These are phyloP conservation scores for Brachystomella parvula DNA, from an alignment of 1,140 invertebrate species.

Conservation along the genomic window DNA sequence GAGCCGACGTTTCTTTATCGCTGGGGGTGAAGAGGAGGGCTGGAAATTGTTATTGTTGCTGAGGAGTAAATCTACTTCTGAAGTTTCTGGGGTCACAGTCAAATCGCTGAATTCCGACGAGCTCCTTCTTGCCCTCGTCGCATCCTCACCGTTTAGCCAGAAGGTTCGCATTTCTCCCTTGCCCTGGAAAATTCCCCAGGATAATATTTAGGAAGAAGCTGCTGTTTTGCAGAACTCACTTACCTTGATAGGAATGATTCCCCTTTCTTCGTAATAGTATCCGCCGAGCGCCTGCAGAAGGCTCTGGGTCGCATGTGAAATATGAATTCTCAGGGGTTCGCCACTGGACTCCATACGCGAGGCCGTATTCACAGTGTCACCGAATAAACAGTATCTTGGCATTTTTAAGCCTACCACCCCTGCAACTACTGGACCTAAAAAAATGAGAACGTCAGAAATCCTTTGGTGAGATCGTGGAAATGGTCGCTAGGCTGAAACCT, in stretches of 20 bases:
- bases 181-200: slow-evolving; percentile 49
- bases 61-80: neutral
- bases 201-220: neutral
- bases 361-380: slow-evolving; percentile 55
- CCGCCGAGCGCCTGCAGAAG: slow-evolving; percentile 57
- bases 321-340: slow-evolving; percentile 62
- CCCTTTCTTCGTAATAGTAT: slow-evolving; percentile 59
- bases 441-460: no score
- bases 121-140: slow-evolving; percentile 39
- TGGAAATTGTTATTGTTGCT: slow-evolving; percentile 15
- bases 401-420: slow-evolving; percentile 72
- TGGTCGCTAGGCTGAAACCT: neutral
- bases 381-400: slow-evolving; percentile 65
- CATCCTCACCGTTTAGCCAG: slow-evolving; percentile 58
- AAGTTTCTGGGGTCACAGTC: no score
- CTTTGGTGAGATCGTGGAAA: neutral
- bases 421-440: slow-evolving; percentile 63
- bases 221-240: slow-evolving; percentile 11
- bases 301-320: slow-evolving; percentile 57
- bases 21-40: neutral
- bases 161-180: slow-evolving; percentile 81
- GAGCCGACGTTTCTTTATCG: neutral
- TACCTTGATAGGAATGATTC: slow-evolving; percentile 66
- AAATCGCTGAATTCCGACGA: slow-evolving; percentile 34
- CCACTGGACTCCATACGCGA: slow-evolving; percentile 62